Percentiles rank a stretch among this genome's conserved stretches.
Evolutionary conservation across 2,888 invertebrate genomes (phyloP).

Genomic region (Lycaena phlaeas): DNA sequence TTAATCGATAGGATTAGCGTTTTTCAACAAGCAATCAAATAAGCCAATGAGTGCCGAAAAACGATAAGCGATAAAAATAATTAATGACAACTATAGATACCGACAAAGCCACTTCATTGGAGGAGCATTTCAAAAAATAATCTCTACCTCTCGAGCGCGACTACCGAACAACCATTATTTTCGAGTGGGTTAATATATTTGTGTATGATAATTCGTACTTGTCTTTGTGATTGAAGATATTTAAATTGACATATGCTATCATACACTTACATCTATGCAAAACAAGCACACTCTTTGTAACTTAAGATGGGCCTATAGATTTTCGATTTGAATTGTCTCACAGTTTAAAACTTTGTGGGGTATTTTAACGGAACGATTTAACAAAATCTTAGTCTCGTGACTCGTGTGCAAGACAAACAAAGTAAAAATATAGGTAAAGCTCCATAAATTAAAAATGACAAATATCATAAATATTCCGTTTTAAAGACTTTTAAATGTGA

Average conservation of each 20-base stretch:
- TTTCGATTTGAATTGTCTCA: no score
- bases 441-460: no score
- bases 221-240: constrained; percentile 20
- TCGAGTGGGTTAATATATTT: constrained; percentile 65
- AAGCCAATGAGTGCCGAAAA: constrained; percentile 55
- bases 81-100: constrained; percentile 68
- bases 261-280: no score
- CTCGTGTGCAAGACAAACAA: no score
- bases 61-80: constrained; percentile 72
- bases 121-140: constrained; percentile 70
- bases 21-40: constrained; percentile 43
- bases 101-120: constrained; percentile 60
- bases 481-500: no score
- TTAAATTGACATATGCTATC: constrained; percentile 11
- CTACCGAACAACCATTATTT: constrained; percentile 59
- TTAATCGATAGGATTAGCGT: constrained; percentile 21
- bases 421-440: no score
- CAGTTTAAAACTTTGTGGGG: no score
- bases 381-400: no score
- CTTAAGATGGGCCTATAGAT: no score
- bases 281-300: no score
- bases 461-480: no score
- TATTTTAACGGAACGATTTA: no score
- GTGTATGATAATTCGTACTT: constrained; percentile 42
- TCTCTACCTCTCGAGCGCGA: constrained; percentile 59